Evolutionary conservation across 2,888 invertebrate genomes (phyloP).

Genomic region (Rhodophaea formosa): DNA sequence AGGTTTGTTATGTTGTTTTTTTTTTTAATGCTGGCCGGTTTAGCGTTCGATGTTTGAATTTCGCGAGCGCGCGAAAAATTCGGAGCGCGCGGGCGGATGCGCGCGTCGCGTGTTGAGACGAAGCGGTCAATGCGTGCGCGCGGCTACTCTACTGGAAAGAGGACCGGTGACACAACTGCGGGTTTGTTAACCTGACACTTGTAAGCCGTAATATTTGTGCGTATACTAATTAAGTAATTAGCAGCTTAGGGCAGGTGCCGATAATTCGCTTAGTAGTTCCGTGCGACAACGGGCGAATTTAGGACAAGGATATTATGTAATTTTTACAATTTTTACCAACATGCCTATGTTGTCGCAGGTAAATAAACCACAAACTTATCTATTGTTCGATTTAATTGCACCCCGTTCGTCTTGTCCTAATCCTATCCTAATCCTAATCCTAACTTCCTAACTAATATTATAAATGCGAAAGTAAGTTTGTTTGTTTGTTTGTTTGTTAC

Average conservation of each 20-base stretch:
- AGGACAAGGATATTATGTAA: not conserved
- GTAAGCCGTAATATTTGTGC: constrained; percentile 16
- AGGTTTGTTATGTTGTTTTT: constrained; percentile 24
- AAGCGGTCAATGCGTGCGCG: constrained; percentile 60
- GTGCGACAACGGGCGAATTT: not conserved
- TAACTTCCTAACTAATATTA: too few relatives aligned
- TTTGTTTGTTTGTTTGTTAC: too few relatives aligned
- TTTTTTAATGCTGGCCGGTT: constrained; percentile 31
- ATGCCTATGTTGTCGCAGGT: not conserved
- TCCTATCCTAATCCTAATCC: too few relatives aligned
- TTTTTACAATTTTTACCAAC: not conserved
- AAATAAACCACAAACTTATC: too few relatives aligned
- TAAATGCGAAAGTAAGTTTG: too few relatives aligned
- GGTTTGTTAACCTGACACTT: constrained; percentile 33
- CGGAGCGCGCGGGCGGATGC: constrained; percentile 58
- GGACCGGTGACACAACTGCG: constrained; percentile 42
- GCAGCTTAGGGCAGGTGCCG: constrained; percentile 13
- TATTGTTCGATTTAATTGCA: too few relatives aligned
- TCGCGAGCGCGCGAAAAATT: constrained; percentile 62
- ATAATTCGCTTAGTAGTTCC: constrained; percentile 14
- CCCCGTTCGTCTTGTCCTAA: too few relatives aligned
- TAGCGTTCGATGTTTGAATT: constrained; percentile 37
- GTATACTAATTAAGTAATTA: constrained; percentile 18
- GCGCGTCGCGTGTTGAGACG: constrained; percentile 70
- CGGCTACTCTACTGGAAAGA: constrained; percentile 54